Conservation (phyloP, 2,113 vertebrate species). For the Sinocyclocheilus grahami region DNA sequence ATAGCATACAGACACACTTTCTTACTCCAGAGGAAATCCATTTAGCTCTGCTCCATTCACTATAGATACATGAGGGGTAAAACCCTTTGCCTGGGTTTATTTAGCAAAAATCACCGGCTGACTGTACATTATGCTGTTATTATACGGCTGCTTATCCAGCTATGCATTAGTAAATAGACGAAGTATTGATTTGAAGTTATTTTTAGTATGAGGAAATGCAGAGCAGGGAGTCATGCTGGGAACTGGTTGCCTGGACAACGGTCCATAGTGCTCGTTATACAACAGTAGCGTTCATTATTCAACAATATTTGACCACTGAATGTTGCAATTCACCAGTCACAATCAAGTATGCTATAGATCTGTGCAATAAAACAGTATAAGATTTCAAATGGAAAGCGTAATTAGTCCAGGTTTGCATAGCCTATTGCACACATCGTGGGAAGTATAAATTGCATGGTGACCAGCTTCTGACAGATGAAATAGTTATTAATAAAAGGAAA, state of each 20-base stretch:
- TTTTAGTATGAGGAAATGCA: not conserved
- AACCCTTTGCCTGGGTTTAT: not conserved
- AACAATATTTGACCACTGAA: not conserved
- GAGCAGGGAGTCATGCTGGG: not conserved
- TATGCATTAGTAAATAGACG: not conserved
- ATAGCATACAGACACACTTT: slow-evolving; percentile 25
- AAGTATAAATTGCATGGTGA: not conserved
- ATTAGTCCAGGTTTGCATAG: not conserved
- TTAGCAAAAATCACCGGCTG: not conserved
- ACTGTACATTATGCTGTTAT: not conserved
- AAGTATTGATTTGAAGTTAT: not conserved
- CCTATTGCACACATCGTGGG: not conserved
- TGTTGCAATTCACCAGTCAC: not conserved
- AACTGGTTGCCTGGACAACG: not conserved
- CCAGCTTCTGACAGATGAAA: not conserved
- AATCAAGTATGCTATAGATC: not conserved
- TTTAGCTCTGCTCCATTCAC: slow-evolving; percentile 6
- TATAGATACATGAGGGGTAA: not conserved
- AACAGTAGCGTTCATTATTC: not conserved
- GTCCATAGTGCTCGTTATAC: not conserved
- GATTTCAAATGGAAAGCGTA: not conserved
- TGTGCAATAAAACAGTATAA: not conserved
- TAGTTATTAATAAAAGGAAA: not conserved
- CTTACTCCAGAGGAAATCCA: not conserved
- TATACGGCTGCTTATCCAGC: not conserved